Evolutionary conservation across 2,113 vertebrate genomes (phyloP), one percentile per base, ranked within the genome.

Genomic region (Coracopsis vasa): DNA sequence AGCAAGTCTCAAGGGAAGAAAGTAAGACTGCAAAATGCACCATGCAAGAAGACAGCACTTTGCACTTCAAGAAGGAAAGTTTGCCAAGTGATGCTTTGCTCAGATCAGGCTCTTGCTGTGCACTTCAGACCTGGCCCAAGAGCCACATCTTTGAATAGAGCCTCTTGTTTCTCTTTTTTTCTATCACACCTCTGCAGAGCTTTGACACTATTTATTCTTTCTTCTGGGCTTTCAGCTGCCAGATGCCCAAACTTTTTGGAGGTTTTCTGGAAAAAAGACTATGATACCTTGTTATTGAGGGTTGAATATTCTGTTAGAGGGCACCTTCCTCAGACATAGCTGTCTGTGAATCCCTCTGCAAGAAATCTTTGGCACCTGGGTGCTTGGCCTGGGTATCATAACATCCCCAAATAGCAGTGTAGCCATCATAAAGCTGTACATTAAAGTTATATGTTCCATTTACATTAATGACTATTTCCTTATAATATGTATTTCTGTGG

Each of bases 401-500:
- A 62, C 15, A 70, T 31, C 4, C 2, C 9, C 6, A 20, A 5
- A 4, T 7, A 11, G 73, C 25, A n/a, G 13, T 7, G 12, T 8
- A 78, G 19, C 31, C 14, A 33, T 58, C n/a, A 31, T 24, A 47
- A 0, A 0, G 24, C 24, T 42, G 16, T 50, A 47, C 10, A 3
- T 47, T 28, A 4, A 71, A 61, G 4, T 9, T 24, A 10, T 33
- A 44, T 44, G 23, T 47, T 87, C 28, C 35, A 25, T 80, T 56
- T 50, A 51, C 17, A 61, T 66, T 58, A 7, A 16, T 51, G 41
- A 42, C 15, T 44, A 8, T 80, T 88, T 72, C 41, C 33, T 31
- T 39, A 77, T 33, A 70, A 58, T 21, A 39, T 1, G 16, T 18
- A 45, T 45, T 45, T 45, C 44, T 60, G 9, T 45, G 8, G 15